phyloP scores from a whole-genome alignment of 2,888 invertebrate genomes.

The Escarpia spicata region DNA sequence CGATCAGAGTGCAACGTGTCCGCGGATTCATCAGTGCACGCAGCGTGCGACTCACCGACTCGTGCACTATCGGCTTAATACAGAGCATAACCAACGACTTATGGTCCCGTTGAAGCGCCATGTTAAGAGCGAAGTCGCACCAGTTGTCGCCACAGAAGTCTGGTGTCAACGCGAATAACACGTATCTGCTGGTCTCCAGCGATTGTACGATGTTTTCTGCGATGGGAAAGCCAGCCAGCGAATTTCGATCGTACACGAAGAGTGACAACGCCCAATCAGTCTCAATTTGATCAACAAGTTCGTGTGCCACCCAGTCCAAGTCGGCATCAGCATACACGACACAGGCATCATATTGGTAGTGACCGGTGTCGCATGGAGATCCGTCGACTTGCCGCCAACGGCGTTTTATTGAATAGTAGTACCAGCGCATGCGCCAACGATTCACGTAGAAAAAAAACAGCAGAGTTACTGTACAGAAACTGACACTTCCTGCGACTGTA shows the following conservation, averaged over 20 bases:
- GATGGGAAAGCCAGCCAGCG: neutral
- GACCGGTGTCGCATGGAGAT: neutral
- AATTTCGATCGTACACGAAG: neutral
- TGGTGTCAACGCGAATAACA: neutral
- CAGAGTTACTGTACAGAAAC: neutral
- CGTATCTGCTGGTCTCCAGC: neutral
- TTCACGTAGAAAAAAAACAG: neutral
- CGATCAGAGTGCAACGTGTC: neutral
- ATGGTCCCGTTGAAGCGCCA: neutral
- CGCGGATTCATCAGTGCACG: slow-evolving; percentile 4
- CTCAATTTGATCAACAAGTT: neutral
- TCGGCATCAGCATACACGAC: neutral
- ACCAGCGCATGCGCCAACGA: slow-evolving; percentile 6
- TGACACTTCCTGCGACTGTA: neutral
- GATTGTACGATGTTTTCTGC: neutral
- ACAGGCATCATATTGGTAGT: neutral
- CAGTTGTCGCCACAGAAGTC: neutral
- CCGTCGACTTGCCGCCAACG: neutral
- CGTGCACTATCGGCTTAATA: neutral
- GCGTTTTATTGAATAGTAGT: slow-evolving; percentile 10
- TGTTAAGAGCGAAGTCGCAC: neutral
- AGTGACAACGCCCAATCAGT: slow-evolving; percentile 7
- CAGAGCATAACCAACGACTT: neutral
- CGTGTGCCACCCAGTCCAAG: neutral
- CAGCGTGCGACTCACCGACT: neutral